Evolutionary conservation across 2,888 invertebrate genomes (phyloP).

Genomic region (Meghimatium bilineatum): DNA sequence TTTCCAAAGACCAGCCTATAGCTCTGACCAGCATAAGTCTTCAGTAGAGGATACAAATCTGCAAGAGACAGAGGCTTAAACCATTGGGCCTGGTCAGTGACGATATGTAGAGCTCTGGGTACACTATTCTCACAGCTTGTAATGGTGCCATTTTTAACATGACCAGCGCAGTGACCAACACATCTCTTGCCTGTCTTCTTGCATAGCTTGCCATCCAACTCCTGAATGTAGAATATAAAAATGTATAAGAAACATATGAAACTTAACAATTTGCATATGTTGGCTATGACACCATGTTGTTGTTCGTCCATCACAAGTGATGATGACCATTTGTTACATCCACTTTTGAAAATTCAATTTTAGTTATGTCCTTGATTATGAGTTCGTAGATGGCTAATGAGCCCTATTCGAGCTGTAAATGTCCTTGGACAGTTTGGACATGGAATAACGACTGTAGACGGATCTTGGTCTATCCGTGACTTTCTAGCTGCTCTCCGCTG

Average conservation of each 20-base stretch:
- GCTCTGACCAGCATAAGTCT: conserved; percentile 54
- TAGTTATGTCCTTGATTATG: no score
- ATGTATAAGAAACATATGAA: background rate
- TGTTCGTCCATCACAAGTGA: no score
- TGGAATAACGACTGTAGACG: no score
- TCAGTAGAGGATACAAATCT: conserved; percentile 58
- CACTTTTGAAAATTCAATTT: no score
- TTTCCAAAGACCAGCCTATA: conserved; percentile 84
- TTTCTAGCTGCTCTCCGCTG: no score
- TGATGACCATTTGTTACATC: no score
- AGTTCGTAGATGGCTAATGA: no score
- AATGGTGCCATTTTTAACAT: background rate
- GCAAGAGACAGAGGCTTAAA: conserved; percentile 59
- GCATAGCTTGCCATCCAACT: conserved; percentile 60
- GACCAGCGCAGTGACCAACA: conserved; percentile 55
- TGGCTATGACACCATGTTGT: no score
- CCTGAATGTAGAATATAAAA: conserved; percentile 51
- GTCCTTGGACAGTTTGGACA: no score
- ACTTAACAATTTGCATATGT: no score
- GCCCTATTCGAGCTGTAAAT: no score
- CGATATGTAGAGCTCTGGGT: conserved; percentile 53
- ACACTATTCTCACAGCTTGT: background rate
- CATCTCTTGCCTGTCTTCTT: conserved; percentile 61
- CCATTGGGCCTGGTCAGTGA: conserved; percentile 61
- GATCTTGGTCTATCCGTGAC: no score